Base-by-base conservation (phyloP, 2,797 vertebrate genomes). In the Gallinago stenura region DNA sequence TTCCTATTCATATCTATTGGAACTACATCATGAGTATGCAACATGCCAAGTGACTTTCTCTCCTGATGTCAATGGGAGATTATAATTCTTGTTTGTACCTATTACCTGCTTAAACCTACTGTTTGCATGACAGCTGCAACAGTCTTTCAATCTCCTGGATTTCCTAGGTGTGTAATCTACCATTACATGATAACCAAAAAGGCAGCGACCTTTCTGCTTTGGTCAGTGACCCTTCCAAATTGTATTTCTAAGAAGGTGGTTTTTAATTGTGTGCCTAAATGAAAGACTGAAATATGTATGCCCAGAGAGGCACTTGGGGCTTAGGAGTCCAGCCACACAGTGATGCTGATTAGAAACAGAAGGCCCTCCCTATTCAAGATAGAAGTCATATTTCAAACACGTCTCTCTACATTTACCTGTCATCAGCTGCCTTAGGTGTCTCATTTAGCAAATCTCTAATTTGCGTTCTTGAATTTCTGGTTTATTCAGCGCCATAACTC, bases 241-340 rank as follows among this genome's bases (percentile, higher is more conserved):
- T n/a, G 17, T 41, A 53, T n/a, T 75, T 80, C 33, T 53, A 48
- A 58, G 30, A 53, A 39, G 25, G 33, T 30, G 11, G 2, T 3
- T 69, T 83, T 56, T 45, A 51, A 20, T 6, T 37, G 31, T 43
- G 10, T 73, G 43, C 25, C 73, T 72, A 57, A 68, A 68, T 24
- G 21, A 21, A 62, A 69, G 25, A 20, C 19, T 37, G 33, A 66
- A 77, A 65, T 17, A 21, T 2, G 8, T 62, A 1, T 0, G 10
- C 61, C 25, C 15, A 51, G 7, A 16, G 35, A 72, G 26, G 33
- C 0, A 0, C 54, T n/a, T 65, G 15, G 14, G 13, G 33, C 39
- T 76, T 39, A n/a, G 33, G 25, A 46, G 25, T 28, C n/a, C 68
- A 89, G 37, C 21, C 30, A 41, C 31, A 43, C 21, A 43, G 45